Base-by-base conservation (phyloP, 1,140 invertebrate genomes). In the Drosophila malerkotliana region DNA sequence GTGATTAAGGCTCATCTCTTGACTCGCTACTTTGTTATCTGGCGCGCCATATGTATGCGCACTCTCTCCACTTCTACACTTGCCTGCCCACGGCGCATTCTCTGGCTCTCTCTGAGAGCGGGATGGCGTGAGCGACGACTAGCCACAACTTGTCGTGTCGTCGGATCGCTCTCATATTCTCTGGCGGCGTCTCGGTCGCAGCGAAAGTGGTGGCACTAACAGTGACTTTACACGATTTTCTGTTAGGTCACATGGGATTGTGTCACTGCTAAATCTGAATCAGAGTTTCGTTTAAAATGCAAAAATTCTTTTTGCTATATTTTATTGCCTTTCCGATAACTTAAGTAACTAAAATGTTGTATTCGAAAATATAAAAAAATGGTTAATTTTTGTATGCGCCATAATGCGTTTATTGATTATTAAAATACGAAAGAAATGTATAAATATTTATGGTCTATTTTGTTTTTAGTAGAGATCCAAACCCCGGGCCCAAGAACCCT, bases 1-100 rank as follows among this genome's bases (percentile, higher is more conserved):
- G 30, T 67, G 51, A 69, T 18, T 8, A 51, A 9, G 15, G 69
- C 24, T 28, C 72, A 74, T 74, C 72, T 54, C 72, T 75, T 21
- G 6, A 14, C 58, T 74, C 67, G 59, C 51, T 81, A 18, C 26
- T 57, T 24, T 45, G 56, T 44, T 55, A 55, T 56, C 58, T 71
- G 68, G 72, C 69, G 44, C 68, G 69, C 68, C 68, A 68, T 71
- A 71, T 67, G 68, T 72, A 53, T 51, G 55, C 55, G 55, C 32
- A 18, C 66, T 69, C 55, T 57, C 47, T 41, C 48, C 39, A 15
- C 74, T 71, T 32, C 41, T 14, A 44, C 41, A 44, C 41, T 44
- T 44, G 41, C 41, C 34, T 37, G 34, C 34, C 34, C 34, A 37
- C 34, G 34, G 34, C 34, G 34, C 34, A 37, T 10, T 14, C 41